Base-by-base conservation (phyloP, 2,888 invertebrate species). In the Dryocosmus kuriphilus region DNA sequence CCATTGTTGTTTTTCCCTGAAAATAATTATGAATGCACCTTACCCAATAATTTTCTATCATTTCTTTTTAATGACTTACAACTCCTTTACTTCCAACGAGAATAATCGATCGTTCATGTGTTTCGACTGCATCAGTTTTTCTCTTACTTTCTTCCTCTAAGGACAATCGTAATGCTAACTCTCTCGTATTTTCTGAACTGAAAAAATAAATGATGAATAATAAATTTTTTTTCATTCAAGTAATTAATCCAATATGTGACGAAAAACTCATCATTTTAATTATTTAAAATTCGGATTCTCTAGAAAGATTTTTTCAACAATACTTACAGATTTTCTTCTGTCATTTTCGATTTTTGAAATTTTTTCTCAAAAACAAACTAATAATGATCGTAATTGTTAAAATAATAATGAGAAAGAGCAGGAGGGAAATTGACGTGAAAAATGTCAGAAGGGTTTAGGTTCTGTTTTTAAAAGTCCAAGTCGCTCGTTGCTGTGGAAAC, bases 1-100 rank as follows among this genome's bases (percentile, higher is more conserved):
- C 93, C 74, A 96, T 93, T 19, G 95, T 95, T 0, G 97, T 95
- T 92, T 97, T 97, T 0, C 97, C 97, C 96, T 96, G 75, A 90
- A 91, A 83, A 46, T 77, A 38, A 63, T 14, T 24, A 51, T 67
- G 61, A 55, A 22, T 7, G 55, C 11, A 32, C 30, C 24, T 57
- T 22, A 4, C 1, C 1, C 24, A 27, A 27, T 16, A 22, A 24
- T 51, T 19, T 22, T 5, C 3, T 60, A 27, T 35, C 19, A 4
- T 41, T 16, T 38, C n/a, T 38, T 30, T 27, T 61, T 51, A 24
- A 46, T 46, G 78, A 93, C 94, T 93, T 92, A 95, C 96, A 86
- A 94, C 94, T 82, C 93, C 92, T 91, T 95, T 95, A 88, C 94
- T 95, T 65, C 96, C 96, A 75, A 95, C 91, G 46, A 96, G 86